Evolutionary conservation across 2,797 vertebrate species (phyloP).

Genomic region (Premnoplex brunnescens): DNA sequence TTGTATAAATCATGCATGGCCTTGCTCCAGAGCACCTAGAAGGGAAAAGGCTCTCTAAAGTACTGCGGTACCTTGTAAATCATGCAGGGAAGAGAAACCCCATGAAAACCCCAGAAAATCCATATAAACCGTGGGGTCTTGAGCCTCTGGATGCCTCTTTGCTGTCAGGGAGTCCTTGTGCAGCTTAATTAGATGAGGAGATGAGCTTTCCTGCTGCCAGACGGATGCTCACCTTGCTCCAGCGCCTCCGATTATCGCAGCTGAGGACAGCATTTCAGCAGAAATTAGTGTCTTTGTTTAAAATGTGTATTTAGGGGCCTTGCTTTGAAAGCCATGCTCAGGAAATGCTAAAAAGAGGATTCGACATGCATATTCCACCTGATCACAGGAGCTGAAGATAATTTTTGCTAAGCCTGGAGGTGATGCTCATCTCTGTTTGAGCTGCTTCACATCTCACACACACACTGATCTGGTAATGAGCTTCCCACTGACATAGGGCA

Average conservation of each 20-base stretch:
- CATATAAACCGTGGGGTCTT: not conserved
- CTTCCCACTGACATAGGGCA: rapidly evolving
- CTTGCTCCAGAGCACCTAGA: not conserved
- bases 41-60: not conserved
- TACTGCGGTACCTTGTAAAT: not conserved
- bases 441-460: not conserved
- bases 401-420: not conserved
- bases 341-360: not conserved
- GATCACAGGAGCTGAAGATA: not conserved
- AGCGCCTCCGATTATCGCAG: not conserved
- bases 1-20: not conserved
- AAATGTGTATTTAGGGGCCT: not conserved
- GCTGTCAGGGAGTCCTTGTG: not conserved
- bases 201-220: not conserved
- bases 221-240: not conserved
- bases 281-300: not conserved
- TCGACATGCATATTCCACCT: not conserved
- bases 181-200: not conserved
- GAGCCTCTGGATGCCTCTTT: not conserved
- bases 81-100: not conserved
- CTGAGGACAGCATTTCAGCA: not conserved
- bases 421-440: not conserved
- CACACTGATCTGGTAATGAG: not conserved
- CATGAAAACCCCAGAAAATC: not conserved
- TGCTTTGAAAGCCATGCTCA: not conserved